Evolutionary conservation across 2,888 invertebrate genomes (phyloP).

Genomic region (Apantesis nais): DNA sequence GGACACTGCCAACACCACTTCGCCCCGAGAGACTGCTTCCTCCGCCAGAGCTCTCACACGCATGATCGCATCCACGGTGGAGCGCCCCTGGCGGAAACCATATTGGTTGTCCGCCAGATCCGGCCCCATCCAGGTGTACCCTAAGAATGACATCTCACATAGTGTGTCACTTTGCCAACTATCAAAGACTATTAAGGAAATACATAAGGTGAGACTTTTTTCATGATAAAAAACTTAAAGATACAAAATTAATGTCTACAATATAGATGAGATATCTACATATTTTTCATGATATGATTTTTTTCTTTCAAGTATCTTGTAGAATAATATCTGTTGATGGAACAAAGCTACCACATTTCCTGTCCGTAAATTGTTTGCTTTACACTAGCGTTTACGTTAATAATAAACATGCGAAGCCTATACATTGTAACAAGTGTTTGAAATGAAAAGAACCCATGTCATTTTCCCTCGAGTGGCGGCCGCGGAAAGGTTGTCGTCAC

Average conservation of each 20-base stretch:
- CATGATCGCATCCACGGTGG: too few relatives aligned
- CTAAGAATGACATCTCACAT: too few relatives aligned
- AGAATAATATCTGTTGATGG: conserved; percentile 24
- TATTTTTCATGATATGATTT: not conserved
- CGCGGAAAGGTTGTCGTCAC: conserved; percentile 63
- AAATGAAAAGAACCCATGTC: conserved; percentile 64
- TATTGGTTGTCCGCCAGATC: too few relatives aligned
- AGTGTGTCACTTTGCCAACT: not conserved
- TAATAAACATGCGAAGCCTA: conserved; percentile 37
- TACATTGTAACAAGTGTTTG: conserved; percentile 44
- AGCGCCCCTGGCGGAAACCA: too few relatives aligned
- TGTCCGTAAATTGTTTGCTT: conserved; percentile 27
- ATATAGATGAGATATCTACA: too few relatives aligned
- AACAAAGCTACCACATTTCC: conserved; percentile 32
- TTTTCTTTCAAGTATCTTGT: not conserved
- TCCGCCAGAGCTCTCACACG: too few relatives aligned
- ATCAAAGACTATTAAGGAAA: too few relatives aligned
- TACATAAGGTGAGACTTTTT: not conserved
- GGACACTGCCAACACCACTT: too few relatives aligned
- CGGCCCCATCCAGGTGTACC: too few relatives aligned
- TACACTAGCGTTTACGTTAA: conserved; percentile 28
- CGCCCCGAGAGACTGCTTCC: too few relatives aligned
- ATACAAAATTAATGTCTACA: not conserved
- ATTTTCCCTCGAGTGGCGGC: conserved; percentile 57
- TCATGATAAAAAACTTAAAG: not conserved